phyloP scores from a whole-genome alignment of 1,140 invertebrate species.

The Antheraea pernyi region DNA sequence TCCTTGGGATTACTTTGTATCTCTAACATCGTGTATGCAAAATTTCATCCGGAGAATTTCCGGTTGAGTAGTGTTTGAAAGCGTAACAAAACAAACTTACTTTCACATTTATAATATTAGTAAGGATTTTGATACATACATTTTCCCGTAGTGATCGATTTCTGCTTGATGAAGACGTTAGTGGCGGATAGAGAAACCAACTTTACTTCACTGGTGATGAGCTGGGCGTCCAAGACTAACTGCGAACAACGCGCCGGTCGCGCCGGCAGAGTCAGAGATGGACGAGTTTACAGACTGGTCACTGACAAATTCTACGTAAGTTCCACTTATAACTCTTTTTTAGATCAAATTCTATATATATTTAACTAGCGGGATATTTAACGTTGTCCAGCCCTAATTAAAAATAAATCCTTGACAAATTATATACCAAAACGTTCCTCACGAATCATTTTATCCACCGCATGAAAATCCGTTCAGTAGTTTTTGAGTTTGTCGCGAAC shows the following conservation, averaged over 20 bases:
- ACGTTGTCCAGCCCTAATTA: too few species aligned
- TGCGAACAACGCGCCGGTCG: conserved; percentile 94
- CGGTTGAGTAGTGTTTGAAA: background rate
- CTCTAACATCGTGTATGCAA: too few species aligned
- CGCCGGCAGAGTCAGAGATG: conserved; percentile 91
- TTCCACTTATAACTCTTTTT: conserved; percentile 15
- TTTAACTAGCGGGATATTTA: too few species aligned
- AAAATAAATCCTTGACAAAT: too few species aligned
- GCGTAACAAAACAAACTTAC: background rate
- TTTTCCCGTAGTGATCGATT: conserved; percentile 91
- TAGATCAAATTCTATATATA: too few species aligned
- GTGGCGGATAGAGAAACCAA: conserved; percentile 87
- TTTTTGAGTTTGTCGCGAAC: too few species aligned
- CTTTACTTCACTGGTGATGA: conserved; percentile 88
- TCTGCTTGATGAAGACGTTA: conserved; percentile 94
- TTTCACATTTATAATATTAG: too few species aligned
- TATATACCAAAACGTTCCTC: too few species aligned
- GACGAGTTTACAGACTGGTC: conserved; percentile 93
- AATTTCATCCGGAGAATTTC: background rate
- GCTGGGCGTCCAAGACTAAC: conserved; percentile 94
- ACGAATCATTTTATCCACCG: too few species aligned
- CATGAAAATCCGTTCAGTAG: too few species aligned
- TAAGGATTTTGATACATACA: background rate
- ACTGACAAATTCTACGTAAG: conserved; percentile 86
- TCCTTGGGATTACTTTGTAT: too few species aligned